phyloP scores from a whole-genome alignment of 2,888 invertebrate species.

The Volucella inflata region DNA sequence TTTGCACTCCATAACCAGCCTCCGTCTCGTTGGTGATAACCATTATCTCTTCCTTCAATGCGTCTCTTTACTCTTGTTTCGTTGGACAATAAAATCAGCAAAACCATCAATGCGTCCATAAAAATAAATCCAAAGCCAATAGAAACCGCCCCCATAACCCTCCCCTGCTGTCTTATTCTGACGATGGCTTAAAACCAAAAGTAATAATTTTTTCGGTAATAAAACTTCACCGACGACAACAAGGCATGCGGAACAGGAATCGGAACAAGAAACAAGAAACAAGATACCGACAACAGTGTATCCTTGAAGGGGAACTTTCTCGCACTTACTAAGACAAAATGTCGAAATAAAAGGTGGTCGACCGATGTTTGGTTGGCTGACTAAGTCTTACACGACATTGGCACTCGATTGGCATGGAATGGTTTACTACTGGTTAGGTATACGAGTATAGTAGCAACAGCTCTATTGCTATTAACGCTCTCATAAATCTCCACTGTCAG shows the following conservation, averaged over 20 bases:
- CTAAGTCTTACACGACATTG: conserved; percentile 31
- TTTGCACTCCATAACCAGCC: conserved; percentile 6
- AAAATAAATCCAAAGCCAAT: conserved; percentile 71
- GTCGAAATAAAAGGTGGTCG: not conserved
- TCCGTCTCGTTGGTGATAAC: not conserved
- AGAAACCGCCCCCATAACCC: conserved; percentile 18
- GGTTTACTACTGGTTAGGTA: conserved; percentile 6
- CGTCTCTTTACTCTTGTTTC: not conserved
- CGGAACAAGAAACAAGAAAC: not conserved
- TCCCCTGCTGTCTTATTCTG: too few relatives aligned
- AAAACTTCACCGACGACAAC: conserved; percentile 51
- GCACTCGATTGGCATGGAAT: conserved; percentile 38
- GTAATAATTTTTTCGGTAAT: conserved; percentile 68
- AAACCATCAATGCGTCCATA: conserved; percentile 69
- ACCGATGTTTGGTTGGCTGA: not conserved
- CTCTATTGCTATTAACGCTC: conserved; percentile 63
- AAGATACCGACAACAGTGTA: conserved; percentile 9
- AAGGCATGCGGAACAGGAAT: not conserved
- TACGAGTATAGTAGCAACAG: conserved; percentile 6
- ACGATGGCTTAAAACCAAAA: conserved; percentile 61
- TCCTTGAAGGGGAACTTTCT: conserved; percentile 37
- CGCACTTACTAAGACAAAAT: conserved; percentile 21
- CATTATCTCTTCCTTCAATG: conserved; percentile 1
- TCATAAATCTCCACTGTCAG: conserved; percentile 70
- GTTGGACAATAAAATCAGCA: conserved; percentile 54